Evolutionary conservation across 2,888 invertebrate genomes (phyloP), one percentile per base, ranked within the genome.

Genomic region (Leptopilina syphax): DNA sequence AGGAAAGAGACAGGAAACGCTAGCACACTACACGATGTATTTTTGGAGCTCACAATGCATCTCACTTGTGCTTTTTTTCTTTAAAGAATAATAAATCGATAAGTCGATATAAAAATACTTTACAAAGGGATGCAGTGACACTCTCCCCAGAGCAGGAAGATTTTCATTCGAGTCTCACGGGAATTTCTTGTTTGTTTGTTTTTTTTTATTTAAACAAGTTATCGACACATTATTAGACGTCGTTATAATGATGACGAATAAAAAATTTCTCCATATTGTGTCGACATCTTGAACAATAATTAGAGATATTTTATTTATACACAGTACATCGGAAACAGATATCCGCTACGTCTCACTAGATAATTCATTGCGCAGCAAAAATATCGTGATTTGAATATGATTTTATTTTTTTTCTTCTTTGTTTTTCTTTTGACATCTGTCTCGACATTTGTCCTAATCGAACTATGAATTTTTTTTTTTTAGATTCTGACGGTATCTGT

Each of bases 291-390:
- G 78, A 60, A 77, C 63, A 77, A 65, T 77, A 77, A 12, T 50
- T 3, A 80, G 68, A 70, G 77, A 34, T 68, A 68, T 77, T 80
- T 73, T 73, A 73, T 77, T 83, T 82, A 80, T 83, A 82, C 82
- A 82, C 81, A 80, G 80, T 77, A 77, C 80, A 82, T 82, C 79
- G 66, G 78, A 79, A 84, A 84, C 81, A 81, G 77, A 80, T 80
- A 83, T 81, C 79, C 78, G 47, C 77, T 82, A 73, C 57, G 54
- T 57, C 57, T 57, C 57, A 79, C 81, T 77, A 80, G 78, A 81
- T 81, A 73, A 81, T 83, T 81, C 83, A 84, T 85, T 84, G 85
- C 84, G 82, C 85, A 85, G 84, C 83, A 84, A 86, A 86, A 86
- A 84, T 85, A 86, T 82, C 78, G 70, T 80, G 65, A 80, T 82